A percentile compares a stretch with the other conserved stretches of the same genome.
Evolutionary conservation across 2,113 vertebrate species (phyloP).

Genomic region (Isurus oxyrinchus): DNA sequence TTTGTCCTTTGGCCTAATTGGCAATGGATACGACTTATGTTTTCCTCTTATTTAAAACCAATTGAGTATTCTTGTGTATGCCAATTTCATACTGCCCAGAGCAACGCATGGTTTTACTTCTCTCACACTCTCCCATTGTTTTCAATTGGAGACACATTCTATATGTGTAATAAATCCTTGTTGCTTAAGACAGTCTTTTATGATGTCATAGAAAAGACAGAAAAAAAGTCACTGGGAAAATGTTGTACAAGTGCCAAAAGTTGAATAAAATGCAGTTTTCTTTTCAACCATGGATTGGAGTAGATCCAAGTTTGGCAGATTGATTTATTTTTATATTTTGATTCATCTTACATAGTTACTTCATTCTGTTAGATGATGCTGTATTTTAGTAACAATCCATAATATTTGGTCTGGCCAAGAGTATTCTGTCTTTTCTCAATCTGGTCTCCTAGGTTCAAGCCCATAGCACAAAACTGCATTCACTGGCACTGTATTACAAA

Average conservation of each 20-base stretch:
- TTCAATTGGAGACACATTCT: slow-evolving; percentile 34
- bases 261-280: slow-evolving; percentile 22
- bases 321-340: slow-evolving; percentile 33
- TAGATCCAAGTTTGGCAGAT: slow-evolving; percentile 29
- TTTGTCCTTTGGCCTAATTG: slow-evolving; percentile 1
- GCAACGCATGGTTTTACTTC: slow-evolving; percentile 9
- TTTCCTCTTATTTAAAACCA: slow-evolving; percentile 13
- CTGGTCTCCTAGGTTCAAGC: not conserved
- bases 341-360: slow-evolving; percentile 22
- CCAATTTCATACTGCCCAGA: slow-evolving; percentile 29
- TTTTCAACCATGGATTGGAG: slow-evolving; percentile 14
- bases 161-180: slow-evolving; percentile 25
- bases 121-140: slow-evolving; percentile 31
- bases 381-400: slow-evolving; percentile 4
- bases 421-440: not conserved
- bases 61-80: not conserved
- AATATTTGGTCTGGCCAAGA: slow-evolving; percentile 21
- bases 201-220: slow-evolving; percentile 33
- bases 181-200: slow-evolving; percentile 34
- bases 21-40: not conserved
- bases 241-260: slow-evolving; percentile 26
- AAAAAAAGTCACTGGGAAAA: not conserved
- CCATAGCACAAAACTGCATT: slow-evolving; percentile 2
- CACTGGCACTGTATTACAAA: not conserved
- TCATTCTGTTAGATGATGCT: slow-evolving; percentile 27